These are phyloP conservation scores for Hucho hucho DNA, from an alignment of 2,113 vertebrate genomes.

Conservation along the genomic window DNA sequence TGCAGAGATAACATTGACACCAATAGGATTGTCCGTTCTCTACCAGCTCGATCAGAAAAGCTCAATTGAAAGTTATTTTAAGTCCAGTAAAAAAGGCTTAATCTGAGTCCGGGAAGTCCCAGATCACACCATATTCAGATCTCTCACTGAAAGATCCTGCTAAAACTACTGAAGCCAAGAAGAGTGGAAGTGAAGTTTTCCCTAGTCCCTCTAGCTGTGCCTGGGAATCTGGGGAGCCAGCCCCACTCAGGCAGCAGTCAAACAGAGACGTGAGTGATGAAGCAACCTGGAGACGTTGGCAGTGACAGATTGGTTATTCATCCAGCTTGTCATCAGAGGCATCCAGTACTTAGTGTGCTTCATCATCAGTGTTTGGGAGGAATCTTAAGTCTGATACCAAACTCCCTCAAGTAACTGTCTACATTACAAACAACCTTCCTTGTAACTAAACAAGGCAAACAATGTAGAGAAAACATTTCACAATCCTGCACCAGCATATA, in stretches of 20 bases:
- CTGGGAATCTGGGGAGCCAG: neutral
- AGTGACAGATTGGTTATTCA: conserved; percentile 36
- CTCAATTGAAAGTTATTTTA: no score
- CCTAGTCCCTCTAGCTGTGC: neutral
- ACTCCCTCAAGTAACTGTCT: conserved; percentile 21
- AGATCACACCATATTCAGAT: no score
- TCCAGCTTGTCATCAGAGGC: conserved; percentile 12
- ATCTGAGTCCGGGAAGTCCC: no score
- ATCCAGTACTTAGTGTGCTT: conserved; percentile 31
- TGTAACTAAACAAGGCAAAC: conserved; percentile 10
- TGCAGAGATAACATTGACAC: no score
- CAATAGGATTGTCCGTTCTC: no score
- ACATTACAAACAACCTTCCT: conserved; percentile 1
- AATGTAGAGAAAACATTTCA: neutral
- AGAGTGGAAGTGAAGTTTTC: no score
- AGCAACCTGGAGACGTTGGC: conserved; percentile 11
- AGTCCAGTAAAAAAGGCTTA: no score
- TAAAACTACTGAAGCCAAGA: no score
- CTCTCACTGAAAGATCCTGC: no score
- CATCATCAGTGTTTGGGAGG: conserved; percentile 28
- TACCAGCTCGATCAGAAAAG: no score
- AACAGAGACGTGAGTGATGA: conserved; percentile 21
- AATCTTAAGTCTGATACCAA: conserved; percentile 2
- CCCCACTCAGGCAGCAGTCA: conserved; percentile 9
- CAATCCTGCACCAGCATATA: neutral